Evolutionary conservation across 2,888 invertebrate species (phyloP).

Genomic region (Tetheella fluctuosa): DNA sequence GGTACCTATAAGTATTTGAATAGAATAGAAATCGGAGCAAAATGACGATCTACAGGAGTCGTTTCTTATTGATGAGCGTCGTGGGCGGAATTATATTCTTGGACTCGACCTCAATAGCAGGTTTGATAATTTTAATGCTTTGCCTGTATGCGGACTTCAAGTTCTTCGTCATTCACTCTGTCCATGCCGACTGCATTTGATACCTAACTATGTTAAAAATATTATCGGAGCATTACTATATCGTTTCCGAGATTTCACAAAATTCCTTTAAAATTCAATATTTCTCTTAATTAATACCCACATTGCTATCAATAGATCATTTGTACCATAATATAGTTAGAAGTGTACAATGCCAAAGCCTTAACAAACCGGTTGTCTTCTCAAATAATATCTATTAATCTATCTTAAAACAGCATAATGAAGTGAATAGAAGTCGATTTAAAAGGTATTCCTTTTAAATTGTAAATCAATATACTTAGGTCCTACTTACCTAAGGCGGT

Average conservation of each 20-base stretch:
- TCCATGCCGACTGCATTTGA: background rate
- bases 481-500: background rate
- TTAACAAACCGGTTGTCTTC: slow-evolving; percentile 20
- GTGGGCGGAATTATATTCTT: slow-evolving; percentile 49
- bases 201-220: background rate
- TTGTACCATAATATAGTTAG: slow-evolving; percentile 45
- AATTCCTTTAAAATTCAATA: background rate
- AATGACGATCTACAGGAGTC: slow-evolving; percentile 56
- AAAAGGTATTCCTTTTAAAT: background rate
- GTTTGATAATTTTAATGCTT: slow-evolving; percentile 59
- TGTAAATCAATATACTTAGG: background rate
- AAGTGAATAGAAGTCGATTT: background rate
- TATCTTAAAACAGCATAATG: background rate
- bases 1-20: too few species aligned
- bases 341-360: slow-evolving; percentile 44
- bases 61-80: slow-evolving; percentile 46
- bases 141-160: slow-evolving; percentile 32
- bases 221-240: background rate
- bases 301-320: background rate
- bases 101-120: slow-evolving; percentile 47
- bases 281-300: background rate
- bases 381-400: too few species aligned
- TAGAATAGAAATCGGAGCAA: slow-evolving; percentile 45
- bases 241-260: background rate
- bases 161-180: slow-evolving; percentile 33